These are phyloP conservation scores for Hirudinaria manillensis DNA, from an alignment of 2,888 invertebrate species.

Conservation along the genomic window DNA sequence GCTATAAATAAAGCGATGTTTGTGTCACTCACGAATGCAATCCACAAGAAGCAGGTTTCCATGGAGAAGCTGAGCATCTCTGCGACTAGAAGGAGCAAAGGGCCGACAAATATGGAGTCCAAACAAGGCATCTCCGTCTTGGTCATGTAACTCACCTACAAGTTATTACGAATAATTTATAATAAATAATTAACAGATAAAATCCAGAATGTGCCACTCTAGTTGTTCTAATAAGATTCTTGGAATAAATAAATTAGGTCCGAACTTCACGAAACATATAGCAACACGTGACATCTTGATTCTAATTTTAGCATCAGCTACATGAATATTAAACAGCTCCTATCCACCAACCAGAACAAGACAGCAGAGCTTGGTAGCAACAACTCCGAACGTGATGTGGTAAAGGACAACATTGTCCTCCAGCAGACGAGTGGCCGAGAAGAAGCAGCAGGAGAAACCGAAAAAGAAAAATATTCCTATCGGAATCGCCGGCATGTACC, in stretches of 20 bases:
- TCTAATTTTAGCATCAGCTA: too few species aligned
- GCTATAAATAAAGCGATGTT: too few species aligned
- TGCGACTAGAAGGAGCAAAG: slow-evolving; percentile 89
- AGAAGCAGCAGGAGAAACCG: slow-evolving; percentile 17
- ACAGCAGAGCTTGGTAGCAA: slow-evolving; percentile 17
- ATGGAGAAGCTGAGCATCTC: slow-evolving; percentile 58
- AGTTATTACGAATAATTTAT: neutral
- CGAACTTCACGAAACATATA: too few species aligned
- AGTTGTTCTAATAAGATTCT: too few species aligned
- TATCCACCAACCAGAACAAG: slow-evolving; percentile 7
- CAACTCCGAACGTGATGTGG: slow-evolving; percentile 18
- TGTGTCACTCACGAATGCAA: slow-evolving; percentile 14
- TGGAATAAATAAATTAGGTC: too few species aligned
- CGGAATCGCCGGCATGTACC: slow-evolving; percentile 1
- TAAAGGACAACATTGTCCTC: slow-evolving; percentile 18
- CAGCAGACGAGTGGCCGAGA: neutral
- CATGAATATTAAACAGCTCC: too few species aligned
- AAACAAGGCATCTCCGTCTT: slow-evolving; percentile 93
- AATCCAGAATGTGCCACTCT: neutral
- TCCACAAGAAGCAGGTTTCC: slow-evolving; percentile 7
- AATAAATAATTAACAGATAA: neutral
- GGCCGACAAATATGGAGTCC: slow-evolving; percentile 86
- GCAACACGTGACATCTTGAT: too few species aligned
- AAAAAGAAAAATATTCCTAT: neutral
- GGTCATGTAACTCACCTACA: slow-evolving; percentile 72